Evolutionary conservation across 2,797 vertebrate species (phyloP).

Genomic region (Schizopygopsis pylzovi): DNA sequence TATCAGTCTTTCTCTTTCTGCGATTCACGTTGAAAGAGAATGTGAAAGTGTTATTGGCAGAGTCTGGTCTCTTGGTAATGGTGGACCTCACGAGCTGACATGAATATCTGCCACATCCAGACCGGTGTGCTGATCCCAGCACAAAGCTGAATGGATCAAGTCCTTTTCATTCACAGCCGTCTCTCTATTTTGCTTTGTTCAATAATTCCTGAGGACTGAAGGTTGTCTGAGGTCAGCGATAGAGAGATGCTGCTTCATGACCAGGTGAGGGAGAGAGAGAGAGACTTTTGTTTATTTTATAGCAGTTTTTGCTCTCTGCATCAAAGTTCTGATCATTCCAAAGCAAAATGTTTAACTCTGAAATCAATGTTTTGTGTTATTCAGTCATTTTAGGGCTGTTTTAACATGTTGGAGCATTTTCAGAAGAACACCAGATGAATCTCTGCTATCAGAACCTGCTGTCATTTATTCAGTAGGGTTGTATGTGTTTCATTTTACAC

Average conservation of each 20-base stretch:
- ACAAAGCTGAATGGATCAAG: not conserved
- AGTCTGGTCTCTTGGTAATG: conserved; percentile 3
- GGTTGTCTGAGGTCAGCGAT: conserved; percentile 25
- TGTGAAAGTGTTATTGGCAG: not conserved
- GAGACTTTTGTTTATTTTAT: not conserved
- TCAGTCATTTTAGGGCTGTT: not conserved
- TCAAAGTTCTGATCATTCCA: not conserved
- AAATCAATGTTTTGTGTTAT: not conserved
- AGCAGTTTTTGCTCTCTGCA: not conserved
- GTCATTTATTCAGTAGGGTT: not conserved
- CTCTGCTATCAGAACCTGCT: no score
- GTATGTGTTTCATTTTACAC: not conserved
- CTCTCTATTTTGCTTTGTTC: not conserved
- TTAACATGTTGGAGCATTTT: not conserved
- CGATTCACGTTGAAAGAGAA: not conserved
- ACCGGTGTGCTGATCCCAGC: not conserved
- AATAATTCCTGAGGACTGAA: conserved; percentile 25
- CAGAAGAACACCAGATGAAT: not conserved
- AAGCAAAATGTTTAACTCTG: not conserved
- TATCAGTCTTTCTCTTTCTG: not conserved
- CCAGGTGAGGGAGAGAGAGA: not conserved
- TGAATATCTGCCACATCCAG: not conserved
- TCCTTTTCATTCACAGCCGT: not conserved
- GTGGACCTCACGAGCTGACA: conserved; percentile 2
- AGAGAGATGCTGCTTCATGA: conserved; percentile 28